phyloP scores from a whole-genome alignment of 2,888 invertebrate species.

The Aleiodes leptofemur region DNA sequence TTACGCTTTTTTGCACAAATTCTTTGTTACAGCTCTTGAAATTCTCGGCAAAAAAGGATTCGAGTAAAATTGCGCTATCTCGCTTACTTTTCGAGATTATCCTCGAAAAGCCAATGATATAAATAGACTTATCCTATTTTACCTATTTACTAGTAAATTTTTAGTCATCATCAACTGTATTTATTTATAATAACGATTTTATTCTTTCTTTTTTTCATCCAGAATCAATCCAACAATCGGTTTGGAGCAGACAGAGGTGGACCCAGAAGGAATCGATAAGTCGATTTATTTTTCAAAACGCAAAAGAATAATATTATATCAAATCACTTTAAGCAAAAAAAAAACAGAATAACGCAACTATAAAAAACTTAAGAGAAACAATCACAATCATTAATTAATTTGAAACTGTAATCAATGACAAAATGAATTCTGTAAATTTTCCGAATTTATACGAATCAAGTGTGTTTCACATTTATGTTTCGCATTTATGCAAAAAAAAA shows the following conservation, averaged over 20 bases:
- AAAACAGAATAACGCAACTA: no score
- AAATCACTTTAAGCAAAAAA: neutral
- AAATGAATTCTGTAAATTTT: neutral
- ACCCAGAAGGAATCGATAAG: conserved; percentile 56
- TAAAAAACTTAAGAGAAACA: neutral
- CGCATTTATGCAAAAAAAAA: neutral
- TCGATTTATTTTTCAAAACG: conserved; percentile 2
- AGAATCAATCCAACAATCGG: conserved; percentile 60
- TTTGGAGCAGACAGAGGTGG: conserved; percentile 53
- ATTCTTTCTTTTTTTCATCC: conserved; percentile 7
- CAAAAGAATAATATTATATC: neutral
- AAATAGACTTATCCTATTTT: no score
- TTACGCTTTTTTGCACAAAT: no score
- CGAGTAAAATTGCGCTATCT: no score
- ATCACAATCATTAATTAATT: neutral
- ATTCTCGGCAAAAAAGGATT: no score
- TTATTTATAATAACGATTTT: neutral
- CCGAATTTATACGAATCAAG: neutral
- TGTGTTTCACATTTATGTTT: neutral
- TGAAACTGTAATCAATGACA: neutral
- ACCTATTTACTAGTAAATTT: no score
- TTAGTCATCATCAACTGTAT: no score
- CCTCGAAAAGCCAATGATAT: no score
- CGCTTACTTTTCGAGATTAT: no score
- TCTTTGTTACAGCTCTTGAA: no score